These are phyloP conservation scores for Serripes groenlandicus DNA, from an alignment of 2,888 invertebrate genomes.

Conservation along the genomic window DNA sequence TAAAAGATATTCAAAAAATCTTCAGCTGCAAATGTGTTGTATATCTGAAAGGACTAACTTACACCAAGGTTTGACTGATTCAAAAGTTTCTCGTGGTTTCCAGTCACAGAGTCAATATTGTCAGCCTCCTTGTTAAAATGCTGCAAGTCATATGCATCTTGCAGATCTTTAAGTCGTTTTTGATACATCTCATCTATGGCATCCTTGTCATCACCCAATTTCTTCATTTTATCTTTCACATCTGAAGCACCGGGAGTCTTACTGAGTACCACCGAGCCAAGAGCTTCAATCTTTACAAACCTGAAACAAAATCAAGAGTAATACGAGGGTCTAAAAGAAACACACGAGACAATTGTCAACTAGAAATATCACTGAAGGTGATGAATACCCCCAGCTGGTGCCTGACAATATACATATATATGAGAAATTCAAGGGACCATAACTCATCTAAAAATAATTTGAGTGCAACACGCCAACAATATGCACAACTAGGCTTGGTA, in stretches of 20 bases:
- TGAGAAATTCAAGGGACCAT: too few relatives aligned
- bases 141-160: slow-evolving; percentile 94
- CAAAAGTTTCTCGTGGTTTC: slow-evolving; percentile 97
- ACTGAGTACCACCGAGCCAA: slow-evolving; percentile 89
- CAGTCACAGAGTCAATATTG: slow-evolving; percentile 97
- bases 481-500: too few relatives aligned
- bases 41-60: slow-evolving; percentile 83
- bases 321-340: too few relatives aligned
- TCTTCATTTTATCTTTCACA: slow-evolving; percentile 90
- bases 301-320: slow-evolving; percentile 63
- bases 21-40: too few relatives aligned
- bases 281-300: slow-evolving; percentile 80
- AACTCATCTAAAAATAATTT: too few relatives aligned
- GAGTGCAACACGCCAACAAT: too few relatives aligned
- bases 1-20: too few relatives aligned
- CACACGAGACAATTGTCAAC: too few relatives aligned
- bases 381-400: too few relatives aligned
- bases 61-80: slow-evolving; percentile 95
- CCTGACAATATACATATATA: too few relatives aligned
- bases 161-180: slow-evolving; percentile 94
- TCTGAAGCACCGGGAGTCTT: slow-evolving; percentile 92
- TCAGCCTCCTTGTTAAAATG: slow-evolving; percentile 98
- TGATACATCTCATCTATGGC: slow-evolving; percentile 93
- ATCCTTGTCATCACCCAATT: slow-evolving; percentile 91
- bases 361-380: too few relatives aligned